Evolutionary conservation across 2,797 vertebrate genomes (phyloP).

Genomic region (Apogon hyalosoma): DNA sequence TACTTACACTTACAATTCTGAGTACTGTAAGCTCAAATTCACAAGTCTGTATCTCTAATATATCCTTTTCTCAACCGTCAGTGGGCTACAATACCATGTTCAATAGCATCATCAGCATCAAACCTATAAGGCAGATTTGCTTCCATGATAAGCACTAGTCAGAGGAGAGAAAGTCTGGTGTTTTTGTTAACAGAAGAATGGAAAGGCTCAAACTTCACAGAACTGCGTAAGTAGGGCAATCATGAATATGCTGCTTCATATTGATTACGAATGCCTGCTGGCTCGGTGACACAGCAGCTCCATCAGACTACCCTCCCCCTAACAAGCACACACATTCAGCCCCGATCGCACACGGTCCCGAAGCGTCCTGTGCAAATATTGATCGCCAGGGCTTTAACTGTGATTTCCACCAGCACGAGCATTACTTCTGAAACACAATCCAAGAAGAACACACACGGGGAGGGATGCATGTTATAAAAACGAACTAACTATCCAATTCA

Average conservation of each 20-base stretch:
- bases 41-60: too few relatives aligned
- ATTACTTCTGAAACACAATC: conserved; percentile 15
- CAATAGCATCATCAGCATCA: too few relatives aligned
- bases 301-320: conserved; percentile 46
- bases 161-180: too few relatives aligned
- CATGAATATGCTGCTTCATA: conserved; percentile 39
- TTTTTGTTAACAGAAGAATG: too few relatives aligned
- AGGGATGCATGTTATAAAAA: conserved; percentile 12
- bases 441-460: conserved; percentile 24
- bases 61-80: too few relatives aligned
- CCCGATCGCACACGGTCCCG: background rate
- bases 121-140: too few relatives aligned
- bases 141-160: too few relatives aligned
- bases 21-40: too few relatives aligned
- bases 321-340: conserved; percentile 2
- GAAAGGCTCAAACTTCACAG: background rate
- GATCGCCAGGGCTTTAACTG: conserved; percentile 44
- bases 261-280: conserved; percentile 58
- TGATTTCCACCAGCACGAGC: conserved; percentile 17
- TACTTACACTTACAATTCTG: too few relatives aligned
- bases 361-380: conserved; percentile 61
- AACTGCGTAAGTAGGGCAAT: conserved; percentile 8
- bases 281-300: conserved; percentile 69
- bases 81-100: too few relatives aligned
- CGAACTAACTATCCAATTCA: conserved; percentile 16